Evolutionary conservation across 2,888 invertebrate genomes (phyloP), one percentile per base, ranked within the genome.

Genomic region (Lithophane semibrunnea): DNA sequence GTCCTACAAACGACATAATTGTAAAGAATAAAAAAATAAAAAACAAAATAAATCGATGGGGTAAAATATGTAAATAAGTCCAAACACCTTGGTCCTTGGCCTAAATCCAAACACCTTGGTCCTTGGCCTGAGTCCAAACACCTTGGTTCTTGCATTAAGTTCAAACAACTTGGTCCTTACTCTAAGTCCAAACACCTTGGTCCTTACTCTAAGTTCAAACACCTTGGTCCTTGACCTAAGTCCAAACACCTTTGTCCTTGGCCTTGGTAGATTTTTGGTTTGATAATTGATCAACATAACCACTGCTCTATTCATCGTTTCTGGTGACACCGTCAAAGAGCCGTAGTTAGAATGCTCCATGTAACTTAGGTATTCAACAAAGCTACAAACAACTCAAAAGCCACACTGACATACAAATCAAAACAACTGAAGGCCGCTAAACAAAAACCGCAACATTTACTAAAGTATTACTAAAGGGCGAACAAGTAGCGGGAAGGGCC

Each of bases 401-500:
- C 58, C 56, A 37, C 16, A 54, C 18, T 56, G 60, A 29, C 49
- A 69, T 7, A 68, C 64, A 71, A 78, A 67, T 84, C 66, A 80
- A 74, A 67, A 73, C 73, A 72, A 42, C 7, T 63, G 73, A 73
- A 85, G 69, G 70, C 64, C 61, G 72, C 12, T 29, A 52, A 72
- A 75, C 66, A 78, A 77, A 68, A 83, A 69, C 64, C n/a, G 5
- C 75, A 70, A 68, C 72, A 66, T 49, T 77, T 80, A 68, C 42
- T 71, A 79, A 68, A 64, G 47, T 54, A 54, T 71, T 64, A 80
- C n/a, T 61, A 65, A 68, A 82, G 83, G 86, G 82, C 69, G 68
- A 69, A 79, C 82, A 88, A 87, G 88, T 89, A 71, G 83, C 83
- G 86, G 88, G 86, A 90, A 91, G 92, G 91, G 90, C 90, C 85